These are phyloP conservation scores for Rotaria socialis DNA, from an alignment of 2,888 invertebrate species.

Conservation along the genomic window DNA sequence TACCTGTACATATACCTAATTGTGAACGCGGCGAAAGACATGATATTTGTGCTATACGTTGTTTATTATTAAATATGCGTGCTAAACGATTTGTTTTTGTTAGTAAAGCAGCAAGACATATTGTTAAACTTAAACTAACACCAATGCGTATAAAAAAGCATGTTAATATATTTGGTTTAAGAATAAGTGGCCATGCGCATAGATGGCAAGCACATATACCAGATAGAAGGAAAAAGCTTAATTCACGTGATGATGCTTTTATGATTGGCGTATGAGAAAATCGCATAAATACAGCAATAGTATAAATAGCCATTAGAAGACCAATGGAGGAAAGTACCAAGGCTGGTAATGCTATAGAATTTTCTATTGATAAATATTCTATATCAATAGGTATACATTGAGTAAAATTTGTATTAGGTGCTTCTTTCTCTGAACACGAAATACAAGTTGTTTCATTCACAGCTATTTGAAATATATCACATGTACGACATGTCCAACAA, in stretches of 20 bases:
- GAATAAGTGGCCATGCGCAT: constrained; percentile 66
- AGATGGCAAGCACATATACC: constrained; percentile 67
- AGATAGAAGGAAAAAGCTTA: constrained; percentile 71
- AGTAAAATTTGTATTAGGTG: not conserved
- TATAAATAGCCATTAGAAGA: constrained; percentile 66
- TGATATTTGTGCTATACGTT: constrained; percentile 67
- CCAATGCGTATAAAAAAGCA: constrained; percentile 69
- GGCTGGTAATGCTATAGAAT: constrained; percentile 51
- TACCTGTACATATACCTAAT: constrained; percentile 67
- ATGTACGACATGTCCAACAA: constrained; percentile 32
- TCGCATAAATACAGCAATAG: constrained; percentile 67
- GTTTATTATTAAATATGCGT: constrained; percentile 66
- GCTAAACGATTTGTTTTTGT: constrained; percentile 74
- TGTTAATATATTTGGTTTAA: constrained; percentile 67
- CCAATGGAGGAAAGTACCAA: constrained; percentile 66
- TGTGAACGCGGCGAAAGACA: constrained; percentile 74
- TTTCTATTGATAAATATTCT: not conserved
- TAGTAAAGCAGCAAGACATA: constrained; percentile 65
- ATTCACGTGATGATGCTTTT: constrained; percentile 73
- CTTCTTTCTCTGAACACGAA: not conserved
- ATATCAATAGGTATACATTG: not conserved
- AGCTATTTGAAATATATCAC: not conserved
- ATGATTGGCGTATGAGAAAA: constrained; percentile 67
- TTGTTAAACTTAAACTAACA: constrained; percentile 70
- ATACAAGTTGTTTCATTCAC: not conserved